phyloP scores from a whole-genome alignment of 2,113 vertebrate genomes.

The Vidua macroura region DNA sequence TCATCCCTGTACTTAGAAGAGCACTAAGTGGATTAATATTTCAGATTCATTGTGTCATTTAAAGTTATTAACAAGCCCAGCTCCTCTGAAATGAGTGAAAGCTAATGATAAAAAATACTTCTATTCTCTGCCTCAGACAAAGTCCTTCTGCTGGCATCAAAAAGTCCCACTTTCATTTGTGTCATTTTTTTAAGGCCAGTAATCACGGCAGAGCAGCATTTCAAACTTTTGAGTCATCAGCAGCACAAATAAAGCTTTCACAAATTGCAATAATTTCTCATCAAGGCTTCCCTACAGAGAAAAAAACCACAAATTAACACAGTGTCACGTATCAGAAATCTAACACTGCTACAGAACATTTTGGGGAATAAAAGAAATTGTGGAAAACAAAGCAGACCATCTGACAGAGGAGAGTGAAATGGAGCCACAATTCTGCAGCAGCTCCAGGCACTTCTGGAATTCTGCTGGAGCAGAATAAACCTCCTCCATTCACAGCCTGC shows the following conservation, averaged over 20 bases:
- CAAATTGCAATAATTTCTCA: slow-evolving; percentile 37
- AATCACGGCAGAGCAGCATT: slow-evolving; percentile 43
- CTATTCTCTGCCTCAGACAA: not conserved
- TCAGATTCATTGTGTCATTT: not conserved
- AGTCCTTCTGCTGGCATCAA: slow-evolving; percentile 10
- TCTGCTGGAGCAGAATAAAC: not conserved
- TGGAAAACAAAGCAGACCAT: not conserved
- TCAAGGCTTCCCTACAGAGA: slow-evolving; percentile 48
- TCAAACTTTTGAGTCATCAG: slow-evolving; percentile 57
- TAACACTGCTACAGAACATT: not conserved
- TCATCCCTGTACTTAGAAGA: not conserved
- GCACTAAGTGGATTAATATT: not conserved
- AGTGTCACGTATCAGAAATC: not conserved
- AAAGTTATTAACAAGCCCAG: not conserved
- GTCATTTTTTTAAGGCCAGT: slow-evolving; percentile 12
- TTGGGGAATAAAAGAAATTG: not conserved
- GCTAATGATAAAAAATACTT: not conserved
- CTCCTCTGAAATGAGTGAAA: not conserved
- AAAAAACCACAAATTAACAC: not conserved
- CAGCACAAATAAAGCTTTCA: slow-evolving; percentile 61
- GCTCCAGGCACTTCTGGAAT: not conserved
- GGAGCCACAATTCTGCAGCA: not conserved
- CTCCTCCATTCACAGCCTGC: not conserved
- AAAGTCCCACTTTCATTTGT: slow-evolving; percentile 38
- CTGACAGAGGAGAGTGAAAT: not conserved